Percentiles rank a stretch among this genome's conserved stretches.
These are phyloP conservation scores for Xylota segnis DNA, from an alignment of 2,888 invertebrate genomes.

Conservation along the genomic window DNA sequence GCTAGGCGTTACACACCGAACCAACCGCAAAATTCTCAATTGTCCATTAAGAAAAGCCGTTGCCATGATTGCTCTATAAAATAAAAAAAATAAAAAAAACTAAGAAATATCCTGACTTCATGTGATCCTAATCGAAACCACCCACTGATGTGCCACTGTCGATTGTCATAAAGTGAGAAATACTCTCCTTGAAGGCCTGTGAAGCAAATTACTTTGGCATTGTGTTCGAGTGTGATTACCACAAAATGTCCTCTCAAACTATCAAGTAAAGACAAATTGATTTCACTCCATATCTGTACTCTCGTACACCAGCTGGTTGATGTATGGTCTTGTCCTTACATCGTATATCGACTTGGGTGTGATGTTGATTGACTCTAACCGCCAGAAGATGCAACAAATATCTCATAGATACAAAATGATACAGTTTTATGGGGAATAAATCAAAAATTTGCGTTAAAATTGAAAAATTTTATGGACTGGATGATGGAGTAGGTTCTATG, in stretches of 20 bases:
- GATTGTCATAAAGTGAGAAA: not conserved
- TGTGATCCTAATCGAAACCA: conserved; percentile 32
- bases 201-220: conserved; percentile 22
- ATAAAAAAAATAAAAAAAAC: not conserved
- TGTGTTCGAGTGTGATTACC: conserved; percentile 34
- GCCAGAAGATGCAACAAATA: not conserved
- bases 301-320: not conserved
- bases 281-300: not conserved
- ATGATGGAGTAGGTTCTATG: conserved; percentile 39
- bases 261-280: conserved; percentile 26
- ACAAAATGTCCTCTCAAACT: conserved; percentile 36
- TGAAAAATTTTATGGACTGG: conserved; percentile 62
- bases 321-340: not conserved
- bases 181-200: not conserved
- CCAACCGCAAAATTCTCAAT: conserved; percentile 38
- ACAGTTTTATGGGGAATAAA: conserved; percentile 38
- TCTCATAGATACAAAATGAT: conserved; percentile 2
- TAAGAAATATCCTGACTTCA: conserved; percentile 14
- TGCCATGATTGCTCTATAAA: conserved; percentile 40
- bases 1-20: conserved; percentile 16
- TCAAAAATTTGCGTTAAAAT: conserved; percentile 61
- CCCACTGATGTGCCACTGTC: conserved; percentile 4
- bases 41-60: conserved; percentile 46
- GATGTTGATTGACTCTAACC: conserved; percentile 1
- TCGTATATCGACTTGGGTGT: not conserved